A percentile compares a stretch with the other conserved stretches of the same genome.
These are phyloP conservation scores for Palloptera scutellata DNA, from an alignment of 2,888 invertebrate genomes.

Conservation along the genomic window DNA sequence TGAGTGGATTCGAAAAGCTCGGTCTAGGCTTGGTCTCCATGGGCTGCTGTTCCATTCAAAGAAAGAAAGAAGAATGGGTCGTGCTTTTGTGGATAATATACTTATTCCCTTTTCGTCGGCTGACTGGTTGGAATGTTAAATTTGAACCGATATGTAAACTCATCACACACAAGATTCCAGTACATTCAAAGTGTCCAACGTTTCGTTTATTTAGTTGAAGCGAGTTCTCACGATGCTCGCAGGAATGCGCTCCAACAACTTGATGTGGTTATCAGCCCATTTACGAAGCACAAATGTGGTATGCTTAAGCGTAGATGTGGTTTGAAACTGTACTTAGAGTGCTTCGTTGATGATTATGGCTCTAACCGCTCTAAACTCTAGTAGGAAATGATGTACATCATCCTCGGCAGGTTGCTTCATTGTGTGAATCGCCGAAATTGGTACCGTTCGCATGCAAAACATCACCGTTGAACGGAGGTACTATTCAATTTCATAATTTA, in stretches of 20 bases:
- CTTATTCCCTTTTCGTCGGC: slow-evolving; percentile 21
- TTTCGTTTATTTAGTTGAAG: slow-evolving; percentile 1
- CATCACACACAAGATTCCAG: slow-evolving; percentile 31
- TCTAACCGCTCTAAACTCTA: neutral
- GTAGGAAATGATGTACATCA: slow-evolving; percentile 26
- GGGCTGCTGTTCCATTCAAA: too few species aligned
- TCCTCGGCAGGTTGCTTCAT: slow-evolving; percentile 27
- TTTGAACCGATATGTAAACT: slow-evolving; percentile 26
- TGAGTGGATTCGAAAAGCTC: too few species aligned
- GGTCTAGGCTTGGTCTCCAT: too few species aligned
- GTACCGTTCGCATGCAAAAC: slow-evolving; percentile 20
- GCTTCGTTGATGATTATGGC: slow-evolving; percentile 18
- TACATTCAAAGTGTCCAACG: slow-evolving; percentile 31
- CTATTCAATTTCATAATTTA: slow-evolving; percentile 12
- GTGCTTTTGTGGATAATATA: slow-evolving; percentile 22
- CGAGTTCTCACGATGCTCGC: slow-evolving; percentile 1
- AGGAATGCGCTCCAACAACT: slow-evolving; percentile 19
- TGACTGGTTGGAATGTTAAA: slow-evolving; percentile 6
- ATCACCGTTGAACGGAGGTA: slow-evolving; percentile 22
- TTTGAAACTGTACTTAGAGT: slow-evolving; percentile 12
- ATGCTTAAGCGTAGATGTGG: slow-evolving; percentile 12
- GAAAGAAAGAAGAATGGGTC: too few species aligned
- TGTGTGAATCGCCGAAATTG: slow-evolving; percentile 16
- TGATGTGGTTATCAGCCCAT: slow-evolving; percentile 13
- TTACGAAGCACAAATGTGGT: slow-evolving; percentile 22